Evolutionary conservation across 35 echinoderm and acorn worm genomes (phyloP).

Genomic region (Patiria miniata): DNA sequence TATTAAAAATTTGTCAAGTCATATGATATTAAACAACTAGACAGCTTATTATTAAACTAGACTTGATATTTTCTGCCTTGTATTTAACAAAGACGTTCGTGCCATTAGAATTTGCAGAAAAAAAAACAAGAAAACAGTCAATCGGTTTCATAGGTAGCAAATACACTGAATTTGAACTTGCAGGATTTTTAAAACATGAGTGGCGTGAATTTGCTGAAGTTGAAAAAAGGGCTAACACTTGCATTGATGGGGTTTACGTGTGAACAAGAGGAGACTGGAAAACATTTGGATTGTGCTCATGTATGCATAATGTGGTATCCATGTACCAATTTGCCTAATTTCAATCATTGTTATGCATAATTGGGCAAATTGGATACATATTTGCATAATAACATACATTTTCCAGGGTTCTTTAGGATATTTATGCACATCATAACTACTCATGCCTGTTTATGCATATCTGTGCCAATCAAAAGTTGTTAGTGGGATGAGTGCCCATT

Average conservation of each 20-base stretch:
- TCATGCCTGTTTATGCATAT: constrained; percentile 12
- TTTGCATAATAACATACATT: too few species aligned
- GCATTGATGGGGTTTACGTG: not conserved
- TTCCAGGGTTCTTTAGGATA: too few species aligned
- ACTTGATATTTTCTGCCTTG: constrained; percentile 25
- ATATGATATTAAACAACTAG: constrained; percentile 31
- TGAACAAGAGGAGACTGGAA: not conserved
- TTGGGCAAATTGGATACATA: too few species aligned
- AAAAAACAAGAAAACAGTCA: not conserved
- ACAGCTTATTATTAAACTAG: constrained; percentile 22
- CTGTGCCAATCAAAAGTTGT: constrained; percentile 11
- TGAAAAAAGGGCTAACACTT: not conserved
- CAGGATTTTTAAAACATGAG: not conserved
- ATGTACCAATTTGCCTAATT: constrained; percentile 12
- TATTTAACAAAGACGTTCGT: constrained; percentile 11
- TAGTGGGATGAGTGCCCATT: constrained; percentile 9
- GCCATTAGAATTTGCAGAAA: constrained; percentile 9
- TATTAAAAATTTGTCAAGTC: constrained; percentile 26
- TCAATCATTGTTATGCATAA: too few species aligned
- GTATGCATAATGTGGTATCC: constrained; percentile 6
- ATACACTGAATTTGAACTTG: constrained; percentile 11
- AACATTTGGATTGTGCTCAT: constrained; percentile 18
- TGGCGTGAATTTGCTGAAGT: constrained; percentile 14
- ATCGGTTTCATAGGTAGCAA: constrained; percentile 7
- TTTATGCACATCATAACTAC: constrained; percentile 10